phyloP scores from a whole-genome alignment of 2,888 invertebrate species.

The Volucella zonaria region DNA sequence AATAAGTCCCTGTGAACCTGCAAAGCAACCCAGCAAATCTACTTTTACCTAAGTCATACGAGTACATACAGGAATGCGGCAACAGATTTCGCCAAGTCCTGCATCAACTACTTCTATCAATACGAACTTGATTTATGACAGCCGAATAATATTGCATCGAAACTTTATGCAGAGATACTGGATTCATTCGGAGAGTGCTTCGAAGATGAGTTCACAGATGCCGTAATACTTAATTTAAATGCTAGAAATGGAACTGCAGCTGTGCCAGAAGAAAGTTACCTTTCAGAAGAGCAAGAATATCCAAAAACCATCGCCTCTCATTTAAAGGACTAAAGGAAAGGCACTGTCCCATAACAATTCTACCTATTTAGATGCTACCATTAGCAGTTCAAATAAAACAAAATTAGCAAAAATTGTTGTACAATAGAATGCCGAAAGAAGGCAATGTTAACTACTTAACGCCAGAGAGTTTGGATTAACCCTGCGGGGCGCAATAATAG shows the following conservation, averaged over 20 bases:
- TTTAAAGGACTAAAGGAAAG: conserved; percentile 94
- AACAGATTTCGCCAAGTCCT: conserved; percentile 94
- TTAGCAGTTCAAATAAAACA: conserved; percentile 90
- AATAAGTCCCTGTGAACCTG: no score
- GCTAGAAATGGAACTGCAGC: conserved; percentile 80
- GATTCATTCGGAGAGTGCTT: conserved; percentile 93
- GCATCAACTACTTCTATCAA: conserved; percentile 88
- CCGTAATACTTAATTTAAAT: conserved; percentile 81
- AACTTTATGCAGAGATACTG: conserved; percentile 92
- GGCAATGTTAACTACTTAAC: conserved; percentile 96
- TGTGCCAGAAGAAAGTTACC: conserved; percentile 86
- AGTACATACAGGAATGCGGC: conserved; percentile 92
- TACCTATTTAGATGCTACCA: conserved; percentile 87
- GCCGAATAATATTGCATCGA: conserved; percentile 88
- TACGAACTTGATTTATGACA: conserved; percentile 87
- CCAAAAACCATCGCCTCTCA: conserved; percentile 92
- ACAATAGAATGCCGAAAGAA: conserved; percentile 96
- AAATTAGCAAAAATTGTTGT: conserved; percentile 96
- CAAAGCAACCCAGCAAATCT: no score
- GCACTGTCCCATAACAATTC: conserved; percentile 93
- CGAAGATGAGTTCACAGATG: conserved; percentile 89
- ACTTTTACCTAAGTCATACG: no score
- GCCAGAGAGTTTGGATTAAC: conserved; percentile 94
- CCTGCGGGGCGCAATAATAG: conserved; percentile 94
- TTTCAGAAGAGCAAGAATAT: conserved; percentile 90